These are phyloP conservation scores for Gasterosteus nipponicus DNA, from an alignment of 2,113 vertebrate genomes.

Conservation along the genomic window DNA sequence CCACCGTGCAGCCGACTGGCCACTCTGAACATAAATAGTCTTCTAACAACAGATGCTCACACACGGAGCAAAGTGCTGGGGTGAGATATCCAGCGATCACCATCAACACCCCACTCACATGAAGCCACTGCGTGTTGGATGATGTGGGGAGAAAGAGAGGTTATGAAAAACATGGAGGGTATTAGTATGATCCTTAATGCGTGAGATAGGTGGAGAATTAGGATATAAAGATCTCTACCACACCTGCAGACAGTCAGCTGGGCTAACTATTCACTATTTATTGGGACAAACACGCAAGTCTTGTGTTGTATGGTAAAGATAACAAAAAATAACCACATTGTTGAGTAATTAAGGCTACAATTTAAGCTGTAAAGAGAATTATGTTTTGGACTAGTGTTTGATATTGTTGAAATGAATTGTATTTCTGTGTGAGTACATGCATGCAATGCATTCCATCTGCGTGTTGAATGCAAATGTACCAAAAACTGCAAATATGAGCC, in stretches of 20 bases:
- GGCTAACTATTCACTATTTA: not conserved
- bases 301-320: not conserved
- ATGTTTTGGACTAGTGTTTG: not conserved
- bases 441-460: not conserved
- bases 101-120: conserved; percentile 28
- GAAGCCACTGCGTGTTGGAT: conserved; percentile 23
- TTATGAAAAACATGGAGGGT: not conserved
- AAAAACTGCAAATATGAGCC: conserved; percentile 15
- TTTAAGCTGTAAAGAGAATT: not conserved
- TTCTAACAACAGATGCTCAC: conserved; percentile 30
- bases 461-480: not conserved
- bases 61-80: conserved; percentile 10
- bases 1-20: not conserved
- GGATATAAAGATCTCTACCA: not conserved
- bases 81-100: conserved; percentile 32
- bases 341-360: not conserved
- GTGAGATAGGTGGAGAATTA: conserved; percentile 1
- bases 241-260: not conserved
- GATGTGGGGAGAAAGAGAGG: conserved; percentile 28
- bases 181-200: not conserved
- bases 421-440: not conserved
- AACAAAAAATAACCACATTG: not conserved
- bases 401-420: not conserved
- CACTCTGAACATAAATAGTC: conserved; percentile 15
- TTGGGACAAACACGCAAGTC: not conserved